Percentiles rank a stretch among this genome's conserved stretches.
Conservation (phyloP, 2,888 invertebrate species). For the Cephus spinipes region DNA sequence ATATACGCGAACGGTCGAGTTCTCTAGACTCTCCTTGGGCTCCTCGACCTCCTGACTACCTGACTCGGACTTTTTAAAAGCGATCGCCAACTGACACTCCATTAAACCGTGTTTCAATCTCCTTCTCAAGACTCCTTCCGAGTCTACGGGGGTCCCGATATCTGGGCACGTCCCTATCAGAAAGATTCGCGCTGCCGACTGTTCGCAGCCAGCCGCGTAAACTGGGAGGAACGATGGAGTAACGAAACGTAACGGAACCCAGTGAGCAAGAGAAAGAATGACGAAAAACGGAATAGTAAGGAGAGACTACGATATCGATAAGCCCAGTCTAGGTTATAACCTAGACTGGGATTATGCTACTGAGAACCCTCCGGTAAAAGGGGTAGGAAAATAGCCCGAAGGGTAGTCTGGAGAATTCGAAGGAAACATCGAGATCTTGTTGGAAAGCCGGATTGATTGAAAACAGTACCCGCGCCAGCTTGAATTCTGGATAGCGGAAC, state of each 20-base stretch:
- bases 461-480: conserved; percentile 1
- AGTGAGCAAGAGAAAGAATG: background rate
- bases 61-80: background rate
- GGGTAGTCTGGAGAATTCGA: background rate
- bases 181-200: background rate
- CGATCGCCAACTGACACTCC: conserved; percentile 13
- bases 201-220: background rate
- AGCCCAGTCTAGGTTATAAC: background rate
- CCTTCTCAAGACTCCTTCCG: background rate
- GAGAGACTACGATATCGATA: background rate
- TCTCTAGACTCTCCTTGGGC: background rate
- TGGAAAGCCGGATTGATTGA: conserved; percentile 2
- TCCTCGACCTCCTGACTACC: background rate
- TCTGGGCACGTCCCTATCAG: background rate
- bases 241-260: background rate
- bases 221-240: background rate
- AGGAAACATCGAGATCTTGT: background rate
- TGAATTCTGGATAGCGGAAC: background rate
- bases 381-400: background rate
- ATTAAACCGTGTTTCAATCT: conserved; percentile 10
- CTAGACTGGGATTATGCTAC: background rate
- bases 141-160: background rate
- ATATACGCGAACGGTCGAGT: background rate
- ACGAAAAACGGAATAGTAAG: background rate
- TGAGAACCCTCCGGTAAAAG: background rate